These are phyloP conservation scores for Craseonycteris thonglongyai DNA, from an alignment of 2,113 vertebrate genomes.

Conservation along the genomic window DNA sequence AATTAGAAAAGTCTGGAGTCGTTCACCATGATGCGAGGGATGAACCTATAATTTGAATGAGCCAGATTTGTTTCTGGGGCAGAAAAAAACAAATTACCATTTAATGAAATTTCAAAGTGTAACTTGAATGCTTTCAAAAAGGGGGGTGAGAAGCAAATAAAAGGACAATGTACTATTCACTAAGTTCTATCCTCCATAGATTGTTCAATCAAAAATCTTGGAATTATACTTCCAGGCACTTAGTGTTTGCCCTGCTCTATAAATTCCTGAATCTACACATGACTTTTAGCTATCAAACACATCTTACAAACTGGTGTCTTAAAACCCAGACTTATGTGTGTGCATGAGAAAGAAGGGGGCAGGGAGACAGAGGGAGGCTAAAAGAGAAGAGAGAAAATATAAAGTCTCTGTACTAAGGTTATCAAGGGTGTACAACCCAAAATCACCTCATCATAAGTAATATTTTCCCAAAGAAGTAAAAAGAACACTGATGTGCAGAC, in stretches of 20 bases:
- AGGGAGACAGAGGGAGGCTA: neutral
- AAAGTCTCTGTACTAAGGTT: neutral
- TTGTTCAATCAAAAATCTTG: slow-evolving; percentile 32
- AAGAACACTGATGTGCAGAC: neutral
- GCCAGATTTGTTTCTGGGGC: neutral
- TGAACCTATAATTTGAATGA: neutral
- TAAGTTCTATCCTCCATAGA: slow-evolving; percentile 34
- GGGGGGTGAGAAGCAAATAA: neutral
- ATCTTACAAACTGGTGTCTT: neutral
- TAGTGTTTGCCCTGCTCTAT: neutral
- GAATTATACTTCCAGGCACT: slow-evolving; percentile 19
- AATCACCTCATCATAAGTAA: neutral
- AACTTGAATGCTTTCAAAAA: slow-evolving; percentile 33
- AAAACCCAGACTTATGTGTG: neutral
- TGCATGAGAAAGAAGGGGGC: neutral
- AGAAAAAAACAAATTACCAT: slow-evolving; percentile 27
- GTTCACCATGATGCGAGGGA: neutral
- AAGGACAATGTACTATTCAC: slow-evolving; percentile 18
- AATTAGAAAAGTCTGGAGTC: slow-evolving; percentile 13
- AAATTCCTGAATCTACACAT: slow-evolving; percentile 39
- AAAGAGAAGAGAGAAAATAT: neutral
- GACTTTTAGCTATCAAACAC: slow-evolving; percentile 1
- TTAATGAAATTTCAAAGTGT: slow-evolving; percentile 63
- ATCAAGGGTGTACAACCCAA: neutral
- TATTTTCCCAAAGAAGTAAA: neutral